These are phyloP conservation scores for Philereme vetulata DNA, from an alignment of 2,888 invertebrate species.

Conservation along the genomic window DNA sequence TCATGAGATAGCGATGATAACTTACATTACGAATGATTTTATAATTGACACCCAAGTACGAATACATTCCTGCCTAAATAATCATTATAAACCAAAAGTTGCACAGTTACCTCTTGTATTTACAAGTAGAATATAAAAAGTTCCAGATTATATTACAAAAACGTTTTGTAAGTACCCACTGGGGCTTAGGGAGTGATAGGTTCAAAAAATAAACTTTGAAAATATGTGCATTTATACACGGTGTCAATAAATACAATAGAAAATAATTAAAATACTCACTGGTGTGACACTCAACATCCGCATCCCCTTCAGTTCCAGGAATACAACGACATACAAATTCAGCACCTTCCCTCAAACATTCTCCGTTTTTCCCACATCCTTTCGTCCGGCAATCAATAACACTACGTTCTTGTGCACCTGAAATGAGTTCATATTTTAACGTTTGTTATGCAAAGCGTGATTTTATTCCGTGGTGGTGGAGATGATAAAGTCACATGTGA, in stretches of 20 bases:
- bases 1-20: slow-evolving; percentile 31
- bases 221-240: slow-evolving; percentile 79
- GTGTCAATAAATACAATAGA: slow-evolving; percentile 51
- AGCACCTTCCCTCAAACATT: slow-evolving; percentile 92
- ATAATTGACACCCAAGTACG: slow-evolving; percentile 19
- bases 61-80: slow-evolving; percentile 8
- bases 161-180: slow-evolving; percentile 8
- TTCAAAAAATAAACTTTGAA: slow-evolving; percentile 18
- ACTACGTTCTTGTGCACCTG: slow-evolving; percentile 84
- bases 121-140: slow-evolving; percentile 44
- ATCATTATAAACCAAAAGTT: slow-evolving; percentile 5
- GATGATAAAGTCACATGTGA: background rate
- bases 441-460: background rate
- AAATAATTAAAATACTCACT: slow-evolving; percentile 64
- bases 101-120: slow-evolving; percentile 45
- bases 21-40: slow-evolving; percentile 11
- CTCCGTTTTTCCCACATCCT: slow-evolving; percentile 93
- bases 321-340: slow-evolving; percentile 92
- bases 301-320: slow-evolving; percentile 89
- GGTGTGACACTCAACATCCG: slow-evolving; percentile 87
- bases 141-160: slow-evolving; percentile 16
- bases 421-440: slow-evolving; percentile 19
- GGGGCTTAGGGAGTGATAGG: slow-evolving; percentile 9
- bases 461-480: background rate
- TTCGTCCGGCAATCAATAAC: slow-evolving; percentile 91